phyloP scores from a whole-genome alignment of 2,113 vertebrate genomes.

The Brienomyrus brachyistius region DNA sequence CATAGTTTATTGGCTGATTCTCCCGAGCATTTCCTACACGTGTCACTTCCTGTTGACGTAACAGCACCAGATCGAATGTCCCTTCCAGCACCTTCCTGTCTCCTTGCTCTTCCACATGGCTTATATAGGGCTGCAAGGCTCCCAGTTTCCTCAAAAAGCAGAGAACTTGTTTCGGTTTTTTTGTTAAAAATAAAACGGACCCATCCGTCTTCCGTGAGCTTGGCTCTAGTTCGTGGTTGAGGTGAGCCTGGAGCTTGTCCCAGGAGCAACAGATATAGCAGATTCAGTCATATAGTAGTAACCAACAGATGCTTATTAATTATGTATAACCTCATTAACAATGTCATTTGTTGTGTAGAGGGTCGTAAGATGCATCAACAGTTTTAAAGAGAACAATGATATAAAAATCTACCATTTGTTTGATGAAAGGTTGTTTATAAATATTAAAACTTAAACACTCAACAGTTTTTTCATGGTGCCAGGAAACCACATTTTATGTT shows the following conservation, averaged over 20 bases:
- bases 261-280: neutral
- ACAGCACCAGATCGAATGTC: neutral
- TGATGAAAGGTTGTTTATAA: neutral
- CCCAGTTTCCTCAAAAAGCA: neutral
- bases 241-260: neutral
- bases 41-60: neutral
- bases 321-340: neutral
- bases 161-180: neutral
- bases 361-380: neutral
- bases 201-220: neutral
- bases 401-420: neutral
- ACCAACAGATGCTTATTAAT: neutral
- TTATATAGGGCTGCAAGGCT: neutral
- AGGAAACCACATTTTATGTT: neutral
- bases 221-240: neutral
- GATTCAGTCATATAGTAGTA: neutral
- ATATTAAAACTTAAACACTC: neutral
- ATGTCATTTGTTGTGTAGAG: neutral
- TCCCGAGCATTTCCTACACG: neutral
- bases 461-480: neutral
- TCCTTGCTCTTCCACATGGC: neutral
- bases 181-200: neutral
- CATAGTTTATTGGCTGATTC: neutral
- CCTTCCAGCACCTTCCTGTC: neutral
- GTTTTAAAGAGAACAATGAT: neutral